A percentile compares a stretch with the other conserved stretches of the same genome.
Conservation (phyloP, 2,113 vertebrate genomes). For the Megalops atlanticus region DNA sequence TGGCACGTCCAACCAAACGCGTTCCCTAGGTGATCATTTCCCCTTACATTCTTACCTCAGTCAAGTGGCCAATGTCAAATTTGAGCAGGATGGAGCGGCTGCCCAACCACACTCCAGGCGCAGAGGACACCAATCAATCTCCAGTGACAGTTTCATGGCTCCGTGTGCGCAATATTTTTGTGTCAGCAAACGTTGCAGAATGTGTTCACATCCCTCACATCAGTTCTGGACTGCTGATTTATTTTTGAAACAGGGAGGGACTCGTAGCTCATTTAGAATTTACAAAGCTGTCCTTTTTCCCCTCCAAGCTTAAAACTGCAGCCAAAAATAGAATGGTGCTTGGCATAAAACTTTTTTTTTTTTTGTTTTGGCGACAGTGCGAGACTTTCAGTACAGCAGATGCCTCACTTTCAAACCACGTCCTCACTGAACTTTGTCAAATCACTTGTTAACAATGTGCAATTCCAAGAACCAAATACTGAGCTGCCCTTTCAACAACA, state of each 20-base stretch:
- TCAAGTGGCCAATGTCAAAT: background rate
- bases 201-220: background rate
- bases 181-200: constrained; percentile 12
- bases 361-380: background rate
- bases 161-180: constrained; percentile 18
- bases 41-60: background rate
- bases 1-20: too few relatives aligned
- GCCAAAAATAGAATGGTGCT: background rate
- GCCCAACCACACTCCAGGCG: background rate
- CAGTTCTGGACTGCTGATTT: background rate
- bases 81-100: background rate
- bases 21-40: background rate
- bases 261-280: background rate
- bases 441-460: constrained; percentile 9
- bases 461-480: background rate
- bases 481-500: background rate
- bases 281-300: background rate
- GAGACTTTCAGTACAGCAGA: background rate
- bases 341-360: background rate
- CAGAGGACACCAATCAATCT: background rate
- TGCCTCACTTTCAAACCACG: background rate
- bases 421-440: background rate
- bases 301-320: background rate
- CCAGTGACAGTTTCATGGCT: constrained; percentile 16
- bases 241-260: background rate